Conservation (phyloP, 2,113 vertebrate genomes). For the Rissa tridactyla region DNA sequence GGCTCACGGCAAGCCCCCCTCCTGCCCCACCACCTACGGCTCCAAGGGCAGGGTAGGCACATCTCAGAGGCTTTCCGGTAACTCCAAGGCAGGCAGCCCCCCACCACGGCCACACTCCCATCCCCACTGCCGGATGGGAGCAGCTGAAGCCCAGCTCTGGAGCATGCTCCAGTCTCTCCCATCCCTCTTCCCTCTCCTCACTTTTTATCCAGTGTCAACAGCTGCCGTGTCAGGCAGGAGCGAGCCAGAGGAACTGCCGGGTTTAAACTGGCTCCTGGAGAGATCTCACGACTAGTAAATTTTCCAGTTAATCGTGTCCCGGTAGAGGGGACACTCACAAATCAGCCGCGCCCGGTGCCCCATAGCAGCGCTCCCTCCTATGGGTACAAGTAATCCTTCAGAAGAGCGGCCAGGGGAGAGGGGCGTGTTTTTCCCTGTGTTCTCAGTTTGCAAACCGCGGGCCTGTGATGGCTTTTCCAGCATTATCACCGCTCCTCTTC, state of each 20-base stretch:
- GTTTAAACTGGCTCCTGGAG: conserved; percentile 8
- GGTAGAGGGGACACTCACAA: background rate
- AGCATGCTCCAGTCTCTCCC: fast-evolving
- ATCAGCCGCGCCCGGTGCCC: fast-evolving
- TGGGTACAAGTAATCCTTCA: background rate
- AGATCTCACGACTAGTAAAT: conserved; percentile 8
- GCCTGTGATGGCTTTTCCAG: background rate
- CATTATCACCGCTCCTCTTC: background rate
- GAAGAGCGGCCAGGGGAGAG: background rate
- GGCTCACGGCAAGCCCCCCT: background rate
- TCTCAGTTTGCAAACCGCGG: background rate
- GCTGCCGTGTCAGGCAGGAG: background rate
- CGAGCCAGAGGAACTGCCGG: fast-evolving
- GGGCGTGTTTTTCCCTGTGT: background rate
- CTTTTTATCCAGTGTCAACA: background rate
- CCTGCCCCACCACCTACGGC: background rate
- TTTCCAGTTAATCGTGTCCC: background rate
- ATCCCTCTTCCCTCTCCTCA: background rate
- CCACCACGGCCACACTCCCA: fast-evolving
- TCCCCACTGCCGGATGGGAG: background rate
- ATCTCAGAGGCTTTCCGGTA: background rate
- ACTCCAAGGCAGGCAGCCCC: background rate
- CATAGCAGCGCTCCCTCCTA: background rate
- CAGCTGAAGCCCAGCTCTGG: no score
- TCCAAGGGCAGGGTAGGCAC: background rate